Evolutionary conservation across 2,113 vertebrate species (phyloP).

Genomic region (Dasyornis broadbenti): DNA sequence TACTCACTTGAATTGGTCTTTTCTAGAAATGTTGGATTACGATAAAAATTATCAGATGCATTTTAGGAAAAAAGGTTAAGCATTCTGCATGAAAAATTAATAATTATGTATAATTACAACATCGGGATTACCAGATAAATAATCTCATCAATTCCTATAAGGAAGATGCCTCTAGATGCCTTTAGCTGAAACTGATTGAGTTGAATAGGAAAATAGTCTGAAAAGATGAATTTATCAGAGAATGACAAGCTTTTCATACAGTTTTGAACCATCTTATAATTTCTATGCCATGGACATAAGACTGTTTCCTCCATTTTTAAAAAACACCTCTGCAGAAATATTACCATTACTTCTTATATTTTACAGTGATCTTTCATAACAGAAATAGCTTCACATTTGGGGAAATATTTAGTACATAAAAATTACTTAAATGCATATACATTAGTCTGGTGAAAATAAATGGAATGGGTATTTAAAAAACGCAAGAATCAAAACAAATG

Average conservation of each 20-base stretch:
- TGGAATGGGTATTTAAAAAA: neutral
- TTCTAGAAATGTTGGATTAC: neutral
- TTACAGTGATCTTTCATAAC: neutral
- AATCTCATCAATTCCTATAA: neutral
- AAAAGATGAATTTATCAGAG: slow-evolving; percentile 1
- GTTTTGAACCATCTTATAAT: neutral
- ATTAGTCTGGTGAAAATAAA: neutral
- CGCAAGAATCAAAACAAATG: neutral
- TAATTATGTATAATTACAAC: slow-evolving; percentile 8
- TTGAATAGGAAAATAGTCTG: neutral
- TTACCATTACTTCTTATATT: neutral
- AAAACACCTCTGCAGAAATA: neutral
- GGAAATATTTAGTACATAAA: neutral
- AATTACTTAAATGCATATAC: neutral
- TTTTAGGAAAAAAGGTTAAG: neutral
- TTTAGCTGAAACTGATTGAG: slow-evolving; percentile 20
- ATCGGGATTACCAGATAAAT: neutral
- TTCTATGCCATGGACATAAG: neutral
- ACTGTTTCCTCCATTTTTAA: neutral
- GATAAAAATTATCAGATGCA: neutral
- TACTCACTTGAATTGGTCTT: neutral
- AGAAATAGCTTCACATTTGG: neutral
- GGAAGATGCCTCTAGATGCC: neutral
- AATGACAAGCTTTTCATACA: neutral
- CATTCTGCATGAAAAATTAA: slow-evolving; percentile 11